Percentiles rank a stretch among this genome's conserved stretches.
Evolutionary conservation across 1,140 invertebrate species (phyloP).

Genomic region (Ceratitis capitata): DNA sequence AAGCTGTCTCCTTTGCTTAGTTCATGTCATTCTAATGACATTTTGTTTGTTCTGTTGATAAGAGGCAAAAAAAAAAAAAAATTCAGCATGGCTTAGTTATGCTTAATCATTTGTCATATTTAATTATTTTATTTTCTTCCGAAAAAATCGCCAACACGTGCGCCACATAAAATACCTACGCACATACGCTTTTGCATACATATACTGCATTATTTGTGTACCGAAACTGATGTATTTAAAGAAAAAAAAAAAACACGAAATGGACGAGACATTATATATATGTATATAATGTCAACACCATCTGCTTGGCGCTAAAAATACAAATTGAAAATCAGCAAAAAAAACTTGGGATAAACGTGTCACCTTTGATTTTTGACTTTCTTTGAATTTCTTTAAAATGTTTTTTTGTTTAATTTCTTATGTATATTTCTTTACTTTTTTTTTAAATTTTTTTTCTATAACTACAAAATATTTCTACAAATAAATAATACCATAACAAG

Average conservation of each 20-base stretch:
- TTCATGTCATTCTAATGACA: background rate
- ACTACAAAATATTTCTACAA: background rate
- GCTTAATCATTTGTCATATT: background rate
- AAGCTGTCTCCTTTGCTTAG: background rate
- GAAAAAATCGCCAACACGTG: background rate
- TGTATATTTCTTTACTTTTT: too few relatives aligned
- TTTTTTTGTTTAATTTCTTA: too few relatives aligned
- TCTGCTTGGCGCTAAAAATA: conserved; percentile 4
- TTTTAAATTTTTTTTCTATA: too few relatives aligned
- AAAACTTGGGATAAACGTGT: background rate
- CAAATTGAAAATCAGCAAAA: too few relatives aligned
- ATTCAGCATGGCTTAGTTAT: background rate
- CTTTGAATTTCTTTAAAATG: too few relatives aligned
- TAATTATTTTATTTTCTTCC: background rate
- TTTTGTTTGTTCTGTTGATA: background rate
- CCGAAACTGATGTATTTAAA: background rate
- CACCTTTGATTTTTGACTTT: too few relatives aligned
- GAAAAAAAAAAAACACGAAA: background rate
- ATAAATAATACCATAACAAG: background rate
- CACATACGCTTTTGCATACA: background rate
- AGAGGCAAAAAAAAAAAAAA: background rate
- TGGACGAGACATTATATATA: background rate
- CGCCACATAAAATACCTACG: background rate
- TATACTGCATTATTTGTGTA: background rate
- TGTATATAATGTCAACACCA: background rate